Evolutionary conservation across 2,113 vertebrate species (phyloP).

Genomic region (Piaya cayana): DNA sequence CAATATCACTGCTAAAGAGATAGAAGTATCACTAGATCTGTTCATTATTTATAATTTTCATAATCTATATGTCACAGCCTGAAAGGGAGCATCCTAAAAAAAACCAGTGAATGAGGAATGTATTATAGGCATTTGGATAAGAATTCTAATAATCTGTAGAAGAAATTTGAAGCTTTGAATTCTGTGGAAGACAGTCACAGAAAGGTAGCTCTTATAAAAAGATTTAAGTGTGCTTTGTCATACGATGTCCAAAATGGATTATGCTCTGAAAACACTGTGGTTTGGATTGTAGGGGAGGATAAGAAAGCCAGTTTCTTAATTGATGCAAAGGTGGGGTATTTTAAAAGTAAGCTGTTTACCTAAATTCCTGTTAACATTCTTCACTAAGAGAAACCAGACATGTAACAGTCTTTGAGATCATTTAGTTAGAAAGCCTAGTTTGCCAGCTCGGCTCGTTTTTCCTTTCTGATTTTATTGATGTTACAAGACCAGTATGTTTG

Average conservation of each 20-base stretch:
- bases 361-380: background rate
- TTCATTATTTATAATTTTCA: background rate
- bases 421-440: background rate
- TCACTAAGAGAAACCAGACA: fast-evolving
- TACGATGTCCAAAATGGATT: background rate
- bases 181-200: background rate
- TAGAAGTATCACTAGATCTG: background rate
- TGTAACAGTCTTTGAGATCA: background rate
- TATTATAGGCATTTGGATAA: background rate
- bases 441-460: background rate
- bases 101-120: background rate
- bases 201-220: background rate
- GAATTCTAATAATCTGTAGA: background rate
- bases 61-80: background rate
- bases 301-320: background rate
- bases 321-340: background rate
- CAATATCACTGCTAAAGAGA: background rate
- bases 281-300: background rate
- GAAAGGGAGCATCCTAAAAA: background rate
- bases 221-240: background rate
- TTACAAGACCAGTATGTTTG: background rate
- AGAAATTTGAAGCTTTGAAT: background rate
- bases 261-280: background rate
- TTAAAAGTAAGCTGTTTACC: background rate
- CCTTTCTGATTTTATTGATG: background rate